These are phyloP conservation scores for Corbicula japonica DNA, from an alignment of 2,888 invertebrate genomes.

Conservation along the genomic window DNA sequence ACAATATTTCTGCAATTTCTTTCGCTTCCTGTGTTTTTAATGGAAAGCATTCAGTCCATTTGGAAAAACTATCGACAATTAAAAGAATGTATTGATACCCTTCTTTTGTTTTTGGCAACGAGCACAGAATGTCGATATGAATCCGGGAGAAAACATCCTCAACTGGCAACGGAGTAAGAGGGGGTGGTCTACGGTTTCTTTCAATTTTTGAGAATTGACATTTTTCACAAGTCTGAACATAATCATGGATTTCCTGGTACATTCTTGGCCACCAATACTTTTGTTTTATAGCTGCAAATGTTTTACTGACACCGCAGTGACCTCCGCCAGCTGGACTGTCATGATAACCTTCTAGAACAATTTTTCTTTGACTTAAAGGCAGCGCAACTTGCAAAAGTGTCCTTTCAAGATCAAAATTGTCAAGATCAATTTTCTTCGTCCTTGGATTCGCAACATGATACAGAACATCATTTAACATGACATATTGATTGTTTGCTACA, in stretches of 20 bases:
- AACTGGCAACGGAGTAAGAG: conserved; percentile 31
- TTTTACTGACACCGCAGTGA: conserved; percentile 17
- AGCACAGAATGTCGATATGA: conserved; percentile 41
- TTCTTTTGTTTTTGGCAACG: conserved; percentile 24
- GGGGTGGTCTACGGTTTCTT: not conserved
- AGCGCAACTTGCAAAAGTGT: not conserved
- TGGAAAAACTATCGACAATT: conserved; percentile 9
- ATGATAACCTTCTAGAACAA: conserved; percentile 13
- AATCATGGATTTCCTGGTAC: not conserved
- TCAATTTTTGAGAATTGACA: conserved; percentile 14
- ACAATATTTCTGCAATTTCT: conserved; percentile 29
- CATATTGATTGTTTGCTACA: not conserved
- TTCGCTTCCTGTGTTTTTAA: conserved; percentile 31
- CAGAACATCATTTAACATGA: not conserved
- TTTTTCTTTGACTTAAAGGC: not conserved
- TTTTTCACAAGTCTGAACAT: conserved; percentile 11
- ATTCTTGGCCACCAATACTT: conserved; percentile 28
- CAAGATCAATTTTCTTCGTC: not conserved
- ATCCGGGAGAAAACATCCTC: not conserved
- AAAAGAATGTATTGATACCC: conserved; percentile 29
- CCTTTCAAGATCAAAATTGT: not conserved
- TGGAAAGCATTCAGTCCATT: conserved; percentile 30
- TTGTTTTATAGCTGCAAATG: not conserved
- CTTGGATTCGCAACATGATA: not conserved
- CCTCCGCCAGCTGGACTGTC: conserved; percentile 13